Conservation (phyloP, 2,113 vertebrate species). For the Elephantulus edwardii region DNA sequence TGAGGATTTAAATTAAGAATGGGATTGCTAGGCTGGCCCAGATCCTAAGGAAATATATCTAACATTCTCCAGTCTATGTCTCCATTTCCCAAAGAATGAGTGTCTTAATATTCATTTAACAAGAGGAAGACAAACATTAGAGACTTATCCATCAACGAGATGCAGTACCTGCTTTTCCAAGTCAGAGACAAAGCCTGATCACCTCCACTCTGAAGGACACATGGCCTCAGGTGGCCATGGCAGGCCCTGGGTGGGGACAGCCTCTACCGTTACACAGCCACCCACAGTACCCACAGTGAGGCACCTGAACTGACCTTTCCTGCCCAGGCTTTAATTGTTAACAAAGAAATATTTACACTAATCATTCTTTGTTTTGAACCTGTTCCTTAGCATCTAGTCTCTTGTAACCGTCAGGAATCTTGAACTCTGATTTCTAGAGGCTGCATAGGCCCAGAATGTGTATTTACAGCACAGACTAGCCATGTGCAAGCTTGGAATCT, state of each 20-base stretch:
- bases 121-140: neutral
- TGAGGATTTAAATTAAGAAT: neutral
- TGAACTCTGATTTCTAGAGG: neutral
- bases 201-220: neutral
- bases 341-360: neutral
- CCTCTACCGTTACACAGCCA: neutral
- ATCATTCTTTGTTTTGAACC: neutral
- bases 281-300: neutral
- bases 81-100: neutral
- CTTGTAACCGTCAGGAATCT: neutral
- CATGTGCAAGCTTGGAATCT: slow-evolving; percentile 31
- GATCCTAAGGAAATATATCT: slow-evolving; percentile 16
- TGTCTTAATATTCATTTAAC: neutral
- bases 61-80: neutral
- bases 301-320: neutral
- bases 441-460: neutral
- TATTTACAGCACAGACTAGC: neutral
- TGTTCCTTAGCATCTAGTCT: slow-evolving; percentile 17
- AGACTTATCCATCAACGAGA: neutral
- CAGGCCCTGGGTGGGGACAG: neutral
- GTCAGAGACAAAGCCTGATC: neutral
- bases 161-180: neutral
- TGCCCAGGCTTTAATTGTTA: neutral
- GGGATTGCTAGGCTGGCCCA: neutral
- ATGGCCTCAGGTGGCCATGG: neutral